A percentile compares a stretch with the other conserved stretches of the same genome.
Evolutionary conservation across 2,888 invertebrate species (phyloP).

Genomic region (Diaprepes abbreviatus): DNA sequence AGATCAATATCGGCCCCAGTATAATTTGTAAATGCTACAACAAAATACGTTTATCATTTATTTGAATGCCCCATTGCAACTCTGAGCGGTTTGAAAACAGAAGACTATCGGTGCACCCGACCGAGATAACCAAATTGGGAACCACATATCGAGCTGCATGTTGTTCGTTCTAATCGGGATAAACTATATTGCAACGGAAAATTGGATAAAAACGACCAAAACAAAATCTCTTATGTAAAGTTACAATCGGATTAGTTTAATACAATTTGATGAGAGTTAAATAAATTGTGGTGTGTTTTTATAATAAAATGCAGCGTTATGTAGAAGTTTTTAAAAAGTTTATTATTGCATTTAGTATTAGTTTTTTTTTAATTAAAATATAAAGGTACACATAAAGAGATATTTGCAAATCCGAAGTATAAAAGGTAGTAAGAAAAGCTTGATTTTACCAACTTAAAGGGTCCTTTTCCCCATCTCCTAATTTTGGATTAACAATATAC

Average conservation of each 20-base stretch:
- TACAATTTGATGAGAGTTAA: no score
- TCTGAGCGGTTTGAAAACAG: background rate
- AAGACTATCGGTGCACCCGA: background rate
- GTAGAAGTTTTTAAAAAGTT: no score
- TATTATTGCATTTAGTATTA: no score
- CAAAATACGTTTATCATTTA: background rate
- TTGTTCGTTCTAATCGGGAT: background rate
- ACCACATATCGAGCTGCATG: background rate
- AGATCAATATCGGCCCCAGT: background rate
- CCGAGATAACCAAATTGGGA: constrained; percentile 4
- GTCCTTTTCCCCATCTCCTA: no score
- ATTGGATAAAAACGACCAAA: background rate
- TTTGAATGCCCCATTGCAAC: background rate
- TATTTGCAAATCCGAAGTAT: no score
- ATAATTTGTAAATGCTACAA: background rate
- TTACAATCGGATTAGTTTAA: background rate
- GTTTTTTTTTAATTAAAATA: no score
- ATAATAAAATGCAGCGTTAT: no score
- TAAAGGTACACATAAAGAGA: no score
- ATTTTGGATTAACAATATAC: no score
- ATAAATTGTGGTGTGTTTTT: no score
- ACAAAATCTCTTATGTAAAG: background rate
- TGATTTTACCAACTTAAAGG: no score
- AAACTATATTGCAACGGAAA: background rate
- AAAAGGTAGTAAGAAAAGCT: no score